Percentiles rank a stretch among this genome's conserved stretches.
phyloP scores from a whole-genome alignment of 1,140 invertebrate genomes.

The Stegodyphus dumicola region DNA sequence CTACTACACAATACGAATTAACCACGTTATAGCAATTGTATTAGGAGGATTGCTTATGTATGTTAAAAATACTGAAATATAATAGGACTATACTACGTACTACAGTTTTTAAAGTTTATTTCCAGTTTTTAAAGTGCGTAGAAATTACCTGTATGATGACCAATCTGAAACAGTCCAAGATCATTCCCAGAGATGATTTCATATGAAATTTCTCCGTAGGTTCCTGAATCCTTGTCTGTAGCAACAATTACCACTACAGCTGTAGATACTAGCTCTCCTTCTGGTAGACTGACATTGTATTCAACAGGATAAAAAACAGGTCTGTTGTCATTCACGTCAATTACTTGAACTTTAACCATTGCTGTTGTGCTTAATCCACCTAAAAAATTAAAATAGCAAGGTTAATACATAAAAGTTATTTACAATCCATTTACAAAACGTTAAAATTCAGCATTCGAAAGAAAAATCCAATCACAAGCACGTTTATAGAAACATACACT shows the following conservation, averaged over 20 bases:
- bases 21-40: no score
- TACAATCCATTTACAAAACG: no score
- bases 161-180: conserved; percentile 84
- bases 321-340: conserved; percentile 93
- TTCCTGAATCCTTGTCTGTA: conserved; percentile 85
- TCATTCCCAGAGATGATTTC: conserved; percentile 84
- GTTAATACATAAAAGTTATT: no score
- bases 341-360: conserved; percentile 89
- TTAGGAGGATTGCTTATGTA: no score
- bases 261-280: conserved; percentile 70
- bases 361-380: conserved; percentile 92
- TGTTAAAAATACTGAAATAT: no score
- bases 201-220: conserved; percentile 80
- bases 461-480: no score
- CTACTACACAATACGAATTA: no score
- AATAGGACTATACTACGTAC: no score
- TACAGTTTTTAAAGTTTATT: neutral
- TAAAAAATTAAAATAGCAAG: conserved; percentile 68
- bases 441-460: no score
- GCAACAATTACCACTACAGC: conserved; percentile 79
- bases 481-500: no score
- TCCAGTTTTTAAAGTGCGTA: neutral
- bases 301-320: conserved; percentile 86
- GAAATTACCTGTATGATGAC: conserved; percentile 80
- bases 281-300: conserved; percentile 87